phyloP scores from a whole-genome alignment of 2,797 vertebrate species.

The Furcifer pardalis region DNA sequence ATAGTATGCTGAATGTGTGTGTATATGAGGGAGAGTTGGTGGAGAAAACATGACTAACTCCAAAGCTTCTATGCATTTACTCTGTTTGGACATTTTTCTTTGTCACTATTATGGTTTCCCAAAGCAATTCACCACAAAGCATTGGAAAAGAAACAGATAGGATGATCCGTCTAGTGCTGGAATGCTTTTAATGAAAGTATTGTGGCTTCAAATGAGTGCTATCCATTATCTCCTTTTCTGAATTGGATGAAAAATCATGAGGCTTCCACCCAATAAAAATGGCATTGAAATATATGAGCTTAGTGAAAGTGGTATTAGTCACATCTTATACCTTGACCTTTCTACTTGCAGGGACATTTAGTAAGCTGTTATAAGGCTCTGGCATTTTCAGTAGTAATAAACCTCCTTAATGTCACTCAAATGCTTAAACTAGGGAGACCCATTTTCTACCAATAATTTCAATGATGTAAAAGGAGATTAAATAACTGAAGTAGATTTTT shows the following conservation, averaged over 20 bases:
- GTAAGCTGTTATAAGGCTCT: slow-evolving; percentile 61
- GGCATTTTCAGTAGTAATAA: slow-evolving; percentile 64
- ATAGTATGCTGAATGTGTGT: slow-evolving; percentile 29
- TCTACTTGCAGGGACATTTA: slow-evolving; percentile 59
- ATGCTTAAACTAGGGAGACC: slow-evolving; percentile 48
- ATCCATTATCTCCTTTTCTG: slow-evolving; percentile 56
- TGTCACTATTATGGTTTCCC: slow-evolving; percentile 46
- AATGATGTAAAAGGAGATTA: slow-evolving; percentile 20
- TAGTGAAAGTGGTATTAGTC: slow-evolving; percentile 64
- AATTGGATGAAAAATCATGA: slow-evolving; percentile 65
- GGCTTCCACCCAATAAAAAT: slow-evolving; percentile 58
- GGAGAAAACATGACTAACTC: slow-evolving; percentile 42
- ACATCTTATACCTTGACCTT: slow-evolving; percentile 68
- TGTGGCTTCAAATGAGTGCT: slow-evolving; percentile 57
- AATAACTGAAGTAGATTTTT: background rate
- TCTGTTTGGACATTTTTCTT: slow-evolving; percentile 60
- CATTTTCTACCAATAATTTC: slow-evolving; percentile 32
- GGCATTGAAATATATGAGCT: slow-evolving; percentile 65
- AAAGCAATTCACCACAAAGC: slow-evolving; percentile 48
- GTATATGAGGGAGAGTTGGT: too few species aligned
- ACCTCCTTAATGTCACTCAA: slow-evolving; percentile 57
- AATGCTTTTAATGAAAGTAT: slow-evolving; percentile 66
- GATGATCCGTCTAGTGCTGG: slow-evolving; percentile 56
- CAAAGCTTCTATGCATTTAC: slow-evolving; percentile 34
- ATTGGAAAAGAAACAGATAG: slow-evolving; percentile 41